These are phyloP conservation scores for Hestina assimilis DNA, from an alignment of 1,140 invertebrate genomes.

Conservation along the genomic window DNA sequence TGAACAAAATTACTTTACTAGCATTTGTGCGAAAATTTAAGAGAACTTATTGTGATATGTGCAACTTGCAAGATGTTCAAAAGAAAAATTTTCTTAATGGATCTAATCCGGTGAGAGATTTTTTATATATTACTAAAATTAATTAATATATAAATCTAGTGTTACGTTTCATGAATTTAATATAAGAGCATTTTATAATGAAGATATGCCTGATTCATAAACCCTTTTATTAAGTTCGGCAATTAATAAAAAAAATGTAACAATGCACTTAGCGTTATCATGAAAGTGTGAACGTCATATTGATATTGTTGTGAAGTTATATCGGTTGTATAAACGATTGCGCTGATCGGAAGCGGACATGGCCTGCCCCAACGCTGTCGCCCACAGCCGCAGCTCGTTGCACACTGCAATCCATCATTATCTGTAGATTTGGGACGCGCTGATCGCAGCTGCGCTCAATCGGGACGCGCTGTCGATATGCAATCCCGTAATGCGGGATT, in stretches of 20 bases:
- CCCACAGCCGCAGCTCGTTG: conserved; percentile 42
- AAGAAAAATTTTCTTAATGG: conserved; percentile 19
- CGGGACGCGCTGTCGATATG: conserved; percentile 22
- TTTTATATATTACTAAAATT: too few species aligned
- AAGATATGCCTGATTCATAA: conserved; percentile 1
- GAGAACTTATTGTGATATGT: conserved; percentile 34
- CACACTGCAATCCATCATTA: conserved; percentile 55
- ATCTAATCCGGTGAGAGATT: conserved; percentile 31
- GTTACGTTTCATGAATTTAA: neutral
- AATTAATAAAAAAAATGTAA: conserved; percentile 18
- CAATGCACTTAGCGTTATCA: conserved; percentile 10
- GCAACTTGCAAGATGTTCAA: conserved; percentile 33
- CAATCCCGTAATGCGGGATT: conserved; percentile 28
- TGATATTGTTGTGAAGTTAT: conserved; percentile 29
- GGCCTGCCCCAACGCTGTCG: conserved; percentile 64
- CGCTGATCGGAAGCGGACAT: conserved; percentile 62
- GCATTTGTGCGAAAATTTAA: conserved; percentile 30
- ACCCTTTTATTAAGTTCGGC: conserved; percentile 15
- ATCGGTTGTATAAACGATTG: conserved; percentile 54
- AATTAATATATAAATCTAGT: too few species aligned
- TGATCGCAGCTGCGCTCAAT: conserved; percentile 47
- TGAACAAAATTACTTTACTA: conserved; percentile 30
- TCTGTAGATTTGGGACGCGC: conserved; percentile 51
- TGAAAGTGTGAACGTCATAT: conserved; percentile 21
- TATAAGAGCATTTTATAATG: neutral